Evolutionary conservation across 2,797 vertebrate species (phyloP), one percentile per base, ranked within the genome.

Genomic region (Falco columbarius): DNA sequence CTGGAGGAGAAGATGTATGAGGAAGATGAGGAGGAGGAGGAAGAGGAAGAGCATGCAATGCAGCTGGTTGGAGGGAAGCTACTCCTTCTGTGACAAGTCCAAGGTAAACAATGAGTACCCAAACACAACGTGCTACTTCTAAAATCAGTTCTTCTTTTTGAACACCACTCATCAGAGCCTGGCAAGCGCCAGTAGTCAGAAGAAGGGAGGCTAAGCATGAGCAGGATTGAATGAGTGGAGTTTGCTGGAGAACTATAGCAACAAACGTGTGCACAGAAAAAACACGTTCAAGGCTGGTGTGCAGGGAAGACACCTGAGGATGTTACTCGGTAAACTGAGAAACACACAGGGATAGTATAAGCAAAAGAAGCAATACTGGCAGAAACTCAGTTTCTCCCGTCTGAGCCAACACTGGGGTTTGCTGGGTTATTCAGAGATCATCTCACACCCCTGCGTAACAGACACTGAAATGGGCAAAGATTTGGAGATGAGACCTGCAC

Each of bases 391-490:
- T 40, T 72, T 30, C 29, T 67, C 23, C 36, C 34, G 23, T 40
- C 40, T 30, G 59, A 74, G 40, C 75, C 11, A 6, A 65, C 86
- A 55, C 0, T 2, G 16, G 6, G 12, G 19, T 85, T 83, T 0
- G 0, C 54, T 65, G 40, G 14, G 6, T 75, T 61, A 59, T 66
- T 86, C 32, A 90, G 51, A 36, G 46, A 66, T n/a, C 19, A 3
- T n/a, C 65, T 32, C 36, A 8, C 10, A 70, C 0, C 8, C 34
- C 20, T 40, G 32, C 0, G 0, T 42, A 14, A 90, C 6, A 14
- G 13, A 49, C 7, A 44, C 13, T 34, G 18, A 72, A 88, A 72
- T 1, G 14, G 4, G 38, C 1, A 21, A 71, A 61, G 72, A 47
- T 34, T 8, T 77, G 38, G 12, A 72, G 52, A 51, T 0, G 1